These are phyloP conservation scores for Hippotragus niger DNA, from an alignment of 2,113 vertebrate genomes.

Conservation along the genomic window DNA sequence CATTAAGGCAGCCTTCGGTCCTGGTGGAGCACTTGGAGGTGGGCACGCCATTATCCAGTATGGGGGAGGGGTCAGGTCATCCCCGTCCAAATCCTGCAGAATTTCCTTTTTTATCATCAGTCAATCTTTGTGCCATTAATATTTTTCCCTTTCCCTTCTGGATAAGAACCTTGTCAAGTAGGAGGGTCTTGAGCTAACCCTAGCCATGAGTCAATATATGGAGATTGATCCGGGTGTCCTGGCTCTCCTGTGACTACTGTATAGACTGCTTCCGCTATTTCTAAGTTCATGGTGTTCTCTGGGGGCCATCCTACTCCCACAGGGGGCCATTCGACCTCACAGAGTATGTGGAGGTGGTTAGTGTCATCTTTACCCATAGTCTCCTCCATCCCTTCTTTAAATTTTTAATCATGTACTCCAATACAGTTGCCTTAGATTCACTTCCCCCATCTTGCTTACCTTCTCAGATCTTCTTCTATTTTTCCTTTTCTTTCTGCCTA, in stretches of 20 bases:
- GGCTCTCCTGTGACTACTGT: no score
- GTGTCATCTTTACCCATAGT: no score
- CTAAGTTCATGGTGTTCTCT: no score
- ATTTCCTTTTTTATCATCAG: background rate
- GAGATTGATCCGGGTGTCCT: no score
- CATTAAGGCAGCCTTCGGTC: fast-evolving
- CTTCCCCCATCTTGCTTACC: background rate
- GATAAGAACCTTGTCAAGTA: background rate
- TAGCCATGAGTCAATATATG: no score
- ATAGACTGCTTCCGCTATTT: no score
- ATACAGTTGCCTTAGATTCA: background rate
- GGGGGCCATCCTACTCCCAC: no score
- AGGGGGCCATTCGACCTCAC: no score
- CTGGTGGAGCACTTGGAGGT: background rate
- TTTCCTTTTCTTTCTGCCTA: background rate
- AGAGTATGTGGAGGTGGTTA: no score
- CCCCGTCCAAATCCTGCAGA: background rate
- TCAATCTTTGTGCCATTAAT: background rate
- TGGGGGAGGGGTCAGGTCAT: background rate
- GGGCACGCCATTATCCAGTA: fast-evolving
- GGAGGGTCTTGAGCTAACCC: no score
- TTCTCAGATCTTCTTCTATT: background rate
- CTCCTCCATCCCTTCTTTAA: background rate
- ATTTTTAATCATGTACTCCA: background rate
- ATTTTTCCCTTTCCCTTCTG: background rate